Evolutionary conservation across 2,888 invertebrate species (phyloP), one percentile per base, ranked within the genome.

Genomic region (Dascillus cervinus): DNA sequence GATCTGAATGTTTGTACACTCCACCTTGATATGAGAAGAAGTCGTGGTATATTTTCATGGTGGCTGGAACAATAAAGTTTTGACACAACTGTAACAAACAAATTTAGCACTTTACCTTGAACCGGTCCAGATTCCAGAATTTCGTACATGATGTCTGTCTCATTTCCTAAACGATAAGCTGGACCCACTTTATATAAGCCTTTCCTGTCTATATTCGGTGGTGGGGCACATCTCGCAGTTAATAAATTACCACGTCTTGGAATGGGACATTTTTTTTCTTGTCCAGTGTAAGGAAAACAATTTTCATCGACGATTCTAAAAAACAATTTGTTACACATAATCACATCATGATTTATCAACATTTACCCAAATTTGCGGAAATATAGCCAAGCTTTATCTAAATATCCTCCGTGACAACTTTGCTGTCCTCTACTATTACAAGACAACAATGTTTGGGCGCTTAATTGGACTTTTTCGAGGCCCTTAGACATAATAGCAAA

Each of bases 301-400:
- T 72, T 66, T 46, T 89, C 88, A 42, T 86, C 80, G 3, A 91
- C 86, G 19, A 92, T 68, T 1, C 95, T 92, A 60, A 4, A 65
- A 50, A 28, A 6, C 20, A 26, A 37, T 8, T 17, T 17, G 4
- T 17, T 17, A 17, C 17, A 6, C 17, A 17, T 6, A 17, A n/a
- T 14, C 21, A 17, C 17, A 17, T n/a, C n/a, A n/a, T n/a, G n/a
- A n/a, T 27, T 23, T 9, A 31, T 3, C 3, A 12, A 14, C 11
- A 41, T 52, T 58, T 66, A 84, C 83, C 84, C 86, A 49, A 76
- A 76, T 61, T 77, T 80, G 39, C 83, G 73, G 35, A 91, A 73
- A 64, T 77, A 95, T 63, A 82, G 80, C 96, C 95, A 96, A 0
- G 94, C 94, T 31, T 82, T 72, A 56, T 95, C 94, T 43, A 95